Percentiles rank a stretch among this genome's conserved stretches.
Evolutionary conservation across 2,888 invertebrate genomes (phyloP).

Genomic region (Phaonia tiefii): DNA sequence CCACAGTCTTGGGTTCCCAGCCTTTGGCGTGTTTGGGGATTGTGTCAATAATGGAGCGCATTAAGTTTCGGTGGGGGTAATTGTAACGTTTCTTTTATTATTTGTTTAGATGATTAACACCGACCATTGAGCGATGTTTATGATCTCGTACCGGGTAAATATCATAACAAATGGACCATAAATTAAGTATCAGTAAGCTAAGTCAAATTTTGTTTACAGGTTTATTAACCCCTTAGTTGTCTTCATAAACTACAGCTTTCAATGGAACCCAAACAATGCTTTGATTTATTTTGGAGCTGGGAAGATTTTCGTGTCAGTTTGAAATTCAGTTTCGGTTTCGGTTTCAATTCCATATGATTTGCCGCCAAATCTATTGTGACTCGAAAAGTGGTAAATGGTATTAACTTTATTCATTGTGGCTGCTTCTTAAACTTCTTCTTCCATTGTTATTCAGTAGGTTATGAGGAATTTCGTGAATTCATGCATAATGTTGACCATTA

Average conservation of each 20-base stretch:
- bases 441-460: not conserved
- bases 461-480: conserved; percentile 75
- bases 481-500: conserved; percentile 75
- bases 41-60: not conserved
- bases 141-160: conserved; percentile 57
- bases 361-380: conserved; percentile 44
- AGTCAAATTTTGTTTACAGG: conserved; percentile 37
- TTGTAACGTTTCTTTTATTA: conserved; percentile 72
- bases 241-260: conserved; percentile 65
- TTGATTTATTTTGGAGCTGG: conserved; percentile 67
- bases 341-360: not conserved
- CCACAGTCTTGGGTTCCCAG: conserved; percentile 19
- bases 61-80: conserved; percentile 69
- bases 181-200: conserved; percentile 63
- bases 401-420: not conserved
- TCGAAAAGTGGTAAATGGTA: not conserved
- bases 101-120: conserved; percentile 76
- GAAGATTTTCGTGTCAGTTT: conserved; percentile 2
- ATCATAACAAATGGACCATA: conserved; percentile 75
- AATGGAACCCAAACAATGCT: conserved; percentile 69
- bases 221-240: conserved; percentile 54
- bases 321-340: not conserved
- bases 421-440: conserved; percentile 16
- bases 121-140: conserved; percentile 54
- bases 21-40: not conserved